phyloP scores from a whole-genome alignment of 2,888 invertebrate genomes.

The Tinea pellionella region DNA sequence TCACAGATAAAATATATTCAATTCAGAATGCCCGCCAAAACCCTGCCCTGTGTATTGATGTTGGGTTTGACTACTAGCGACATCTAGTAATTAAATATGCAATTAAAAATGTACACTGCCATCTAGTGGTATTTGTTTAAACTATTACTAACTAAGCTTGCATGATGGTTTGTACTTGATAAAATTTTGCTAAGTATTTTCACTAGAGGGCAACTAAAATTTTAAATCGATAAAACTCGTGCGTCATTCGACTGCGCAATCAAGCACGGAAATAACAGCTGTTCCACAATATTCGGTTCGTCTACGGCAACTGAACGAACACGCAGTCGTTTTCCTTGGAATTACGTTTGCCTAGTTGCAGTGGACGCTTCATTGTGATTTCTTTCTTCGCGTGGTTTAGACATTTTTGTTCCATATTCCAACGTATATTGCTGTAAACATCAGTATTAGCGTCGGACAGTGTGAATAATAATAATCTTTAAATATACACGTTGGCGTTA shows the following conservation, averaged over 20 bases:
- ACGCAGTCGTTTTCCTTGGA: conserved; percentile 57
- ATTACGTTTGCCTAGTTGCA: conserved; percentile 42
- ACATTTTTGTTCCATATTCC: conserved; percentile 34
- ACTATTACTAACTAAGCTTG: background rate
- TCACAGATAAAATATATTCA: too few species aligned
- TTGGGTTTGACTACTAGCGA: background rate
- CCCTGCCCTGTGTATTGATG: too few species aligned
- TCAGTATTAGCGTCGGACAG: conserved; percentile 50
- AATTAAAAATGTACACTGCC: background rate
- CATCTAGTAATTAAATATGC: background rate
- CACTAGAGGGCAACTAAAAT: conserved; percentile 27
- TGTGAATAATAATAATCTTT: conserved; percentile 45
- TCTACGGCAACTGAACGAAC: conserved; percentile 51
- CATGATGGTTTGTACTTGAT: background rate
- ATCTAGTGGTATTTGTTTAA: background rate
- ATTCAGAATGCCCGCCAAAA: too few species aligned
- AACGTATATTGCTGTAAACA: conserved; percentile 41
- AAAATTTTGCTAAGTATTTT: background rate
- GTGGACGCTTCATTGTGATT: conserved; percentile 49
- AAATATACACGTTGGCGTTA: conserved; percentile 44
- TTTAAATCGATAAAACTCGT: conserved; percentile 47
- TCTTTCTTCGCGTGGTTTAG: conserved; percentile 41
- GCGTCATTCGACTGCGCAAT: conserved; percentile 58
- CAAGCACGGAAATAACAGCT: conserved; percentile 65
- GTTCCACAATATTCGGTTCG: conserved; percentile 65